phyloP scores from a whole-genome alignment of 2,113 vertebrate genomes.

The Eulemur macaco region DNA sequence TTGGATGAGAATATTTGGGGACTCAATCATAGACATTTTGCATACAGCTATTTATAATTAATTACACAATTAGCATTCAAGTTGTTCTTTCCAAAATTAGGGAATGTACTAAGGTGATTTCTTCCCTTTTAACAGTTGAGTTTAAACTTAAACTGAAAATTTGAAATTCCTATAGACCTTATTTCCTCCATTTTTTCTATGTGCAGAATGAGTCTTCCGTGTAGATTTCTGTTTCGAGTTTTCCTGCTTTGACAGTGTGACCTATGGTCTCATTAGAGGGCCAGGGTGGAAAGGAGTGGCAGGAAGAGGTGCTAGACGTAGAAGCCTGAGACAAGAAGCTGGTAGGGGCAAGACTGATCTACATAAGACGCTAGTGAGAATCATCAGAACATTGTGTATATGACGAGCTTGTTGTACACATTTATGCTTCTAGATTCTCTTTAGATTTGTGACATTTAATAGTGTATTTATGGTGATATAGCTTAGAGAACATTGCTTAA shows the following conservation, averaged over 20 bases:
- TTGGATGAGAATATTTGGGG: constrained; percentile 8
- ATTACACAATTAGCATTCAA: not conserved
- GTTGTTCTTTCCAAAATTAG: constrained; percentile 38
- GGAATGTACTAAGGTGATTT: not conserved
- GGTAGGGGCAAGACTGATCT: not conserved
- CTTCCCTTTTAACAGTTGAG: constrained; percentile 32
- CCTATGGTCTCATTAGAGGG: not conserved
- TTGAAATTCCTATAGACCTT: not conserved
- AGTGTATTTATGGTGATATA: not conserved
- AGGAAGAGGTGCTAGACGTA: not conserved
- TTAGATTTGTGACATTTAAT: not conserved
- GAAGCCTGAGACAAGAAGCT: not conserved
- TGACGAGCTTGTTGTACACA: not conserved
- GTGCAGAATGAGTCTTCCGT: not conserved
- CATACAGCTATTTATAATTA: not conserved
- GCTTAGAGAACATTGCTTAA: constrained; percentile 15
- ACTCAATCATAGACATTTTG: not conserved
- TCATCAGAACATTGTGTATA: not conserved
- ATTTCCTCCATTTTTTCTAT: not conserved
- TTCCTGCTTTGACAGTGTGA: not conserved
- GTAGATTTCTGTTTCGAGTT: not conserved
- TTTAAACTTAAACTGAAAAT: constrained; percentile 33
- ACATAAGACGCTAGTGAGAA: not conserved
- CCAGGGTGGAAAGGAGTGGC: not conserved
- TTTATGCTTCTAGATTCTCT: not conserved